These are phyloP conservation scores for Litocranius walleri DNA, from an alignment of 2,113 vertebrate genomes.

Conservation along the genomic window DNA sequence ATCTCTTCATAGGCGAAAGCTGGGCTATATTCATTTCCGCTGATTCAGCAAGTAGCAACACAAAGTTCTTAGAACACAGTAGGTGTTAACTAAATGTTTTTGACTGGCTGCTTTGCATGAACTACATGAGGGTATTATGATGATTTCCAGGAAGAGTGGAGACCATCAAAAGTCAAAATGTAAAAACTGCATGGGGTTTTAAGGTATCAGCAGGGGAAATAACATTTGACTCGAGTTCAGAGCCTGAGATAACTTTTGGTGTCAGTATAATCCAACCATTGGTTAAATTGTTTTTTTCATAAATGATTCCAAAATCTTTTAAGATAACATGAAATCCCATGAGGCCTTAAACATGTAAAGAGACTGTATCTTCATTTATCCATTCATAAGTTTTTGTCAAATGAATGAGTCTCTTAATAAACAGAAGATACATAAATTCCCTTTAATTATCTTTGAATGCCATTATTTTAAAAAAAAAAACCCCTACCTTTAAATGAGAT, in stretches of 20 bases:
- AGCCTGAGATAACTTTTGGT: background rate
- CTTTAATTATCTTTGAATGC: conserved; percentile 24
- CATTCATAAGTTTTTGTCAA: background rate
- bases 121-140: background rate
- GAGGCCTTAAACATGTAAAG: background rate
- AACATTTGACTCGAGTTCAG: background rate
- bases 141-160: conserved; percentile 32
- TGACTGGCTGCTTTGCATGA: background rate
- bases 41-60: background rate
- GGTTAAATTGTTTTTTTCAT: background rate
- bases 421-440: background rate
- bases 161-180: background rate
- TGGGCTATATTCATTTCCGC: background rate
- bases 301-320: background rate
- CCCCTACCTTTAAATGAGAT: background rate
- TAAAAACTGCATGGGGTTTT: background rate
- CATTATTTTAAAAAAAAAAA: background rate
- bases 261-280: background rate
- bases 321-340: background rate
- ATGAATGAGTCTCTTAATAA: background rate
- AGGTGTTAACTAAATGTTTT: background rate
- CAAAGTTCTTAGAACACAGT: background rate
- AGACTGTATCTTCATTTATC: background rate
- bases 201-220: background rate
- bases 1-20: background rate